These are phyloP conservation scores for Poeciliopsis occidentalis DNA, from an alignment of 2,113 vertebrate genomes.

Conservation along the genomic window DNA sequence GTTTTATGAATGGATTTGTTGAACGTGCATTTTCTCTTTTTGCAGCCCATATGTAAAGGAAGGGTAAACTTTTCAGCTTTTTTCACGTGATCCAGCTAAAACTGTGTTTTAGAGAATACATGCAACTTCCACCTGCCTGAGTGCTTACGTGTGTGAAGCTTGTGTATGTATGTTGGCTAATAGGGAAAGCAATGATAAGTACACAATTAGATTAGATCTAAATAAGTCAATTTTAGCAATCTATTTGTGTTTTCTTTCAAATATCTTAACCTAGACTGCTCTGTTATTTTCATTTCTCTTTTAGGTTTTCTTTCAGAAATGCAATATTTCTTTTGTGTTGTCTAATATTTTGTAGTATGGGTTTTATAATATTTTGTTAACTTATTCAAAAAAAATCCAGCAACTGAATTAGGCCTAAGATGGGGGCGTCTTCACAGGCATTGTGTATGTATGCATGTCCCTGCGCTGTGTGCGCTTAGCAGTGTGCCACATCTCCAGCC, in stretches of 20 bases:
- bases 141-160: conserved; percentile 16
- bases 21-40: conserved; percentile 37
- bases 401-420: conserved; percentile 64
- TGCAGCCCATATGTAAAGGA: conserved; percentile 41
- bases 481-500: conserved; percentile 95
- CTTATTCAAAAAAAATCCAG: conserved; percentile 50
- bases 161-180: conserved; percentile 46
- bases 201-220: conserved; percentile 61
- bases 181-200: conserved; percentile 45
- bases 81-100: conserved; percentile 66
- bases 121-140: conserved; percentile 43
- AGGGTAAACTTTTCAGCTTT: conserved; percentile 71
- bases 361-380: conserved; percentile 50
- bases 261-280: neutral
- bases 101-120: conserved; percentile 45
- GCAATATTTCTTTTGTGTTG: conserved; percentile 16
- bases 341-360: neutral
- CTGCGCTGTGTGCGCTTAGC: conserved; percentile 78
- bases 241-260: conserved; percentile 39
- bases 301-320: neutral
- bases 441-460: conserved; percentile 47
- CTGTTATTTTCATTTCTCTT: conserved; percentile 4
- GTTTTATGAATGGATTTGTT: conserved; percentile 11
- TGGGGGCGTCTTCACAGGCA: conserved; percentile 65
- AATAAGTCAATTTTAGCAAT: conserved; percentile 67